Percentiles rank a stretch among this genome's conserved stretches.
Evolutionary conservation across 2,888 invertebrate genomes (phyloP).

Genomic region (Oxystoma pomonae): DNA sequence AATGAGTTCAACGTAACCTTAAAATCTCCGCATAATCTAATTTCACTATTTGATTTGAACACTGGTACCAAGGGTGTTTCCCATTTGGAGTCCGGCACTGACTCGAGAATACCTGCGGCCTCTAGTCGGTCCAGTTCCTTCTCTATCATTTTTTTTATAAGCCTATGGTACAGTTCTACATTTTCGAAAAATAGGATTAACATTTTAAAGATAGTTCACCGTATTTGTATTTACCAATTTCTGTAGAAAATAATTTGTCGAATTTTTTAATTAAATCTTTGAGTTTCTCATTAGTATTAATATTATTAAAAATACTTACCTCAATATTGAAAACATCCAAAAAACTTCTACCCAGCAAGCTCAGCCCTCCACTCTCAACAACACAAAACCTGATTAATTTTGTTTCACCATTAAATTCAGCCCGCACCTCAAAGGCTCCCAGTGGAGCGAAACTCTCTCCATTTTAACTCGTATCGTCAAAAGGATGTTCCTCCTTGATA

Average conservation of each 20-base stretch:
- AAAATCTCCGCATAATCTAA: constrained; percentile 29
- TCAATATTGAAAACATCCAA: constrained; percentile 1
- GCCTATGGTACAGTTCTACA: constrained; percentile 32
- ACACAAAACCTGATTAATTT: constrained; percentile 1
- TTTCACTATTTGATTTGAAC: constrained; percentile 19
- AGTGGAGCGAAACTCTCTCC: not conserved
- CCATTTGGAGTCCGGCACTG: constrained; percentile 22
- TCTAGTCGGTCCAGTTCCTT: constrained; percentile 23
- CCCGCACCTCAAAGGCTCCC: not conserved
- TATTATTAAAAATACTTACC: not conserved
- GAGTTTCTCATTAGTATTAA: not conserved
- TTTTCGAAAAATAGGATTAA: constrained; percentile 24
- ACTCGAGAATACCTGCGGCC: constrained; percentile 28
- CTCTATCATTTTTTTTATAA: constrained; percentile 27
- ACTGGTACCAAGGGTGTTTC: constrained; percentile 11
- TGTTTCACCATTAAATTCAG: not conserved
- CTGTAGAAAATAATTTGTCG: constrained; percentile 2
- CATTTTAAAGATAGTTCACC: not conserved
- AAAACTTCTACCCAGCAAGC: constrained; percentile 1
- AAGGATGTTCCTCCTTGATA: not conserved
- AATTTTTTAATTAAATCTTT: constrained; percentile 4
- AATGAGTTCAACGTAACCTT: constrained; percentile 10
- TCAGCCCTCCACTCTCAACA: constrained; percentile 1
- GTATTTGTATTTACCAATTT: constrained; percentile 10
- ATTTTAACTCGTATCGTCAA: not conserved